phyloP scores from a whole-genome alignment of 2,797 vertebrate genomes.

The Lacerta agilis region DNA sequence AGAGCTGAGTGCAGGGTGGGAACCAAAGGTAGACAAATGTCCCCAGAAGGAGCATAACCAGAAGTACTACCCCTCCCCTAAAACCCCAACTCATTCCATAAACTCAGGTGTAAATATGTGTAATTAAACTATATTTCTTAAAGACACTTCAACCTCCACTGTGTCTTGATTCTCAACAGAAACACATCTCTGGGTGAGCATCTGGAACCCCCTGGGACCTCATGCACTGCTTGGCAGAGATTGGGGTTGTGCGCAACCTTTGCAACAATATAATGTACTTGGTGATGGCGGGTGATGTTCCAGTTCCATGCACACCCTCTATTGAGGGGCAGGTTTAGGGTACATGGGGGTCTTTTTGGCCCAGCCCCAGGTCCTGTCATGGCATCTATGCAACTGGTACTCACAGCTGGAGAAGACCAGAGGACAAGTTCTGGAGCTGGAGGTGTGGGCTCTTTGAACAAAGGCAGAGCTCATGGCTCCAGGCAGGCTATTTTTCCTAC shows the following conservation, averaged over 20 bases:
- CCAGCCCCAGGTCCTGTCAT: neutral
- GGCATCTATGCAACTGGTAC: slow-evolving; percentile 64
- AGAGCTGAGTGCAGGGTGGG: too few species aligned
- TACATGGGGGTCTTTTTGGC: too few species aligned
- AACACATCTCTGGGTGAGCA: too few species aligned
- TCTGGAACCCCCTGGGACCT: neutral
- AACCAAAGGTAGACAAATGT: too few species aligned
- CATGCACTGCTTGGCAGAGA: neutral
- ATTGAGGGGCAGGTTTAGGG: neutral
- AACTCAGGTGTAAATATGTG: too few species aligned
- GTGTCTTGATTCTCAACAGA: neutral
- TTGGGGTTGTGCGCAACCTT: neutral
- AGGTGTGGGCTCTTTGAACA: slow-evolving; percentile 39
- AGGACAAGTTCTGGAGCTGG: slow-evolving; percentile 81
- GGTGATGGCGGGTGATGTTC: neutral
- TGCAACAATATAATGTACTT: neutral
- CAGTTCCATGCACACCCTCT: neutral
- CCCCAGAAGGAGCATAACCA: too few species aligned
- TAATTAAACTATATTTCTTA: neutral
- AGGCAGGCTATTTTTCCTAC: neutral
- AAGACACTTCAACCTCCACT: neutral
- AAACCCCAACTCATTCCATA: too few species aligned
- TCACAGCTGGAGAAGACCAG: slow-evolving; percentile 84
- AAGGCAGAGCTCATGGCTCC: neutral
- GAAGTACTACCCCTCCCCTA: too few species aligned